phyloP scores from a whole-genome alignment of 2,797 vertebrate species.

The Discoglossus pictus region DNA sequence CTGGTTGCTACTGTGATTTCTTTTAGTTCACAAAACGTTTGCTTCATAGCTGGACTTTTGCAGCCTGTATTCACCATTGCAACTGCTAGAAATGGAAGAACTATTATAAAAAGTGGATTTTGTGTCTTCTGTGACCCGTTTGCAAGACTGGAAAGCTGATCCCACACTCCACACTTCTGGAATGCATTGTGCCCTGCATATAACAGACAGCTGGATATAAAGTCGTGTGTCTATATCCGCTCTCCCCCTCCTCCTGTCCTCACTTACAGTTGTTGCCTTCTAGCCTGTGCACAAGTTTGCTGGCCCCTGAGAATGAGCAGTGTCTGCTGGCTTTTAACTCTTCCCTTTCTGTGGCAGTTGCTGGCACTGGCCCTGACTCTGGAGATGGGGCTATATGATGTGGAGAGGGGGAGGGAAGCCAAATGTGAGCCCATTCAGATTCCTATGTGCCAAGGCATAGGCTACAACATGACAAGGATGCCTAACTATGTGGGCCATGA shows the following conservation, averaged over 20 bases:
- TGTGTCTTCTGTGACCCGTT: slow-evolving; percentile 37
- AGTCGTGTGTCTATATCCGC: slow-evolving; percentile 49
- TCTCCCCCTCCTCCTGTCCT: slow-evolving; percentile 42
- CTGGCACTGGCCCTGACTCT: slow-evolving; percentile 73
- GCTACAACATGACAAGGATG: slow-evolving; percentile 98
- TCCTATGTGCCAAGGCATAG: slow-evolving; percentile 96
- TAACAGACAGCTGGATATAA: slow-evolving; percentile 50
- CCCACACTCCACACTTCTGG: slow-evolving; percentile 25
- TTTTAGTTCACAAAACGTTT: slow-evolving; percentile 15
- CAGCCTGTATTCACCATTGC: slow-evolving; percentile 12
- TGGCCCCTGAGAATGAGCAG: slow-evolving; percentile 54
- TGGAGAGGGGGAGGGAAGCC: slow-evolving; percentile 82
- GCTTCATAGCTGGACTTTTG: not conserved
- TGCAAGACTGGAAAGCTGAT: slow-evolving; percentile 41
- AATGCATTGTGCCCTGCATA: slow-evolving; percentile 49
- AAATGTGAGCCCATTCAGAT: slow-evolving; percentile 92
- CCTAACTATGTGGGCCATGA: slow-evolving; percentile 96
- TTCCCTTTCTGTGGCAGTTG: slow-evolving; percentile 79
- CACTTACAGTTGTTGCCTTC: slow-evolving; percentile 24
- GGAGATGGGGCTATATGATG: slow-evolving; percentile 85
- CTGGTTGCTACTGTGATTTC: slow-evolving; percentile 16
- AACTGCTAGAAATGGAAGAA: slow-evolving; percentile 5
- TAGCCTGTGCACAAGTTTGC: slow-evolving; percentile 53
- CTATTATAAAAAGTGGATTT: slow-evolving; percentile 18
- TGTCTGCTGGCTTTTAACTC: slow-evolving; percentile 30